Percentiles rank a stretch among this genome's conserved stretches.
phyloP scores from a whole-genome alignment of 2,113 vertebrate species.

The Phasianus colchicus region DNA sequence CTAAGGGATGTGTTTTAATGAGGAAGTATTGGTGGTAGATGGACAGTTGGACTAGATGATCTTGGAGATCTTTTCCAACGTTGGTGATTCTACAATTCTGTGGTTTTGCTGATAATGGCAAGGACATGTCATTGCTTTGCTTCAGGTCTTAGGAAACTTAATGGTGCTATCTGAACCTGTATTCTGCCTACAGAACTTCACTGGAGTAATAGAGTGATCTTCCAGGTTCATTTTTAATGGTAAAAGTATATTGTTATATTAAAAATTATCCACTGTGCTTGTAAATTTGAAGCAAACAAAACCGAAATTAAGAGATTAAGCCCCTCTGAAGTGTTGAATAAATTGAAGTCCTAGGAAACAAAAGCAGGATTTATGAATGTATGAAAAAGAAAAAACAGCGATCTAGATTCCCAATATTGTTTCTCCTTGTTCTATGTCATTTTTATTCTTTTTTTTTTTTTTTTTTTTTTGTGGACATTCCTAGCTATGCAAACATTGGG shows the following conservation, averaged over 20 bases:
- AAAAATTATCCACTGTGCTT: not conserved
- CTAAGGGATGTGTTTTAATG: no score
- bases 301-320: not conserved
- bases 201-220: not conserved
- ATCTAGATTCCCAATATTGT: not conserved
- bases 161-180: not conserved
- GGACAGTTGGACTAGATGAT: no score
- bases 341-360: not conserved
- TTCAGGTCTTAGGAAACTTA: not conserved
- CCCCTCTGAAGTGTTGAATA: not conserved
- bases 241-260: not conserved
- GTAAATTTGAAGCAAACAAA: not conserved
- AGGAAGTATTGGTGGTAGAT: no score
- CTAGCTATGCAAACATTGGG: rapidly evolving
- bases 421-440: not conserved
- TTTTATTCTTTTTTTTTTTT: not conserved
- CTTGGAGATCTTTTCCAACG: no score
- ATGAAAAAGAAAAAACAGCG: not conserved
- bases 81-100: no score
- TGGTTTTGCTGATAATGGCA: not conserved
- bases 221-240: not conserved
- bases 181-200: not conserved
- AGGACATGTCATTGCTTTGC: not conserved
- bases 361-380: not conserved
- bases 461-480: not conserved